Evolutionary conservation across 1,140 invertebrate species (phyloP), one percentile per base, ranked within the genome.

Genomic region (Diabrotica virgifera): DNA sequence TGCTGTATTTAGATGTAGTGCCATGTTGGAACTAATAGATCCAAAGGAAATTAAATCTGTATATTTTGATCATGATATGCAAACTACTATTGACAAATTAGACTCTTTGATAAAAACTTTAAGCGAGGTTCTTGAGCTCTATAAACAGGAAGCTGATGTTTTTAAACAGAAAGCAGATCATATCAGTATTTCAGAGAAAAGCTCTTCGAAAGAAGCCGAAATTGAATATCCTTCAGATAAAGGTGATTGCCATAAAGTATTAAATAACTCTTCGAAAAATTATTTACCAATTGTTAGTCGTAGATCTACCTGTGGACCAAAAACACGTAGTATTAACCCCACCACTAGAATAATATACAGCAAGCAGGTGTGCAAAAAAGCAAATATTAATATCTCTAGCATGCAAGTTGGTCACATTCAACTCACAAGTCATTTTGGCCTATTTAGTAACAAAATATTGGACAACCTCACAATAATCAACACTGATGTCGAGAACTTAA

Each of bases 61-160:
- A 24, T 4, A 24, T 24, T 24, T 24, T 24, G 24, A 24, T 24
- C 24, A 24, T 24, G 24, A 24, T 2, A 24, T 46, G 40, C 40
- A 55, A 13, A 13, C 13, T 55, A 14, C 53, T 24, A 14, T 55
- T n/a, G 13, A 55, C 9, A 55, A 55, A 55, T 24, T 55, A 13
- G 53, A 55, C 11, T 2, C 13, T 55, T 55, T 55, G 35, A 55
- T 55, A 13, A 13, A 35, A 6, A 55, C 53, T 24, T 55, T 55
- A 55, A 55, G 24, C 35, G 12, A 55, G 10, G 14, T 52, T 8
- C 51, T 12, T 12, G 51, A n/a, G 51, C 8, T 55, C 4, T 55
- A 55, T 24, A 13, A 14, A 55, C 24, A 24, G 6, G 35, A 55
- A 10, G 24, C 53, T 2, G 8, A 24, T 6, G 24, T 11, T 5